phyloP scores from a whole-genome alignment of 2,888 invertebrate species.

The Leptinotarsa peninsularis region DNA sequence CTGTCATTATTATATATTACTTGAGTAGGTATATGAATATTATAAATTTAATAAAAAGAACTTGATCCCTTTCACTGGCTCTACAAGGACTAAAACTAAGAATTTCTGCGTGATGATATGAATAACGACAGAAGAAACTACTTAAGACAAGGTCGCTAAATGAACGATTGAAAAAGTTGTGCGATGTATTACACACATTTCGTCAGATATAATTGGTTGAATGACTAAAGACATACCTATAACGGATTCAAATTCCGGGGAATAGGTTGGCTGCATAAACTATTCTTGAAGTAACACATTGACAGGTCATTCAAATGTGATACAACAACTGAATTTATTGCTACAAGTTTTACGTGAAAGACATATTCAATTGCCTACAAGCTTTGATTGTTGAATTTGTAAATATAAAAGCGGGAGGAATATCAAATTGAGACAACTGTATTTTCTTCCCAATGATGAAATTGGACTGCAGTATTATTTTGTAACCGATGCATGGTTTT shows the following conservation, averaged over 20 bases:
- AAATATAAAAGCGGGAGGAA: not conserved
- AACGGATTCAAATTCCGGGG: conserved; percentile 24
- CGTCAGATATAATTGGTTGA: not conserved
- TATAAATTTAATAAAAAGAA: not conserved
- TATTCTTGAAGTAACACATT: conserved; percentile 12
- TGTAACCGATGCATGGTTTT: too few relatives aligned
- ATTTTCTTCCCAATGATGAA: too few relatives aligned
- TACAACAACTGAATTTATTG: conserved; percentile 25
- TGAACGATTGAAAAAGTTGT: conserved; percentile 5
- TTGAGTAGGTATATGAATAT: not conserved
- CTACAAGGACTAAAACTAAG: not conserved
- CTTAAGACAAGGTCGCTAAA: not conserved
- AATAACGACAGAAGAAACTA: not conserved
- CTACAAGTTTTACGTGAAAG: conserved; percentile 23
- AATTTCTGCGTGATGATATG: conserved; percentile 10
- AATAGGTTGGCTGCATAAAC: conserved; percentile 18
- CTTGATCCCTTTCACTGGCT: conserved; percentile 3
- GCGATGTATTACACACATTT: conserved; percentile 4
- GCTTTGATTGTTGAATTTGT: not conserved
- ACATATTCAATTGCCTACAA: not conserved
- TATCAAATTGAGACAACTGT: not conserved
- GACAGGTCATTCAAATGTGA: conserved; percentile 18
- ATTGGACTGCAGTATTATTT: too few relatives aligned
- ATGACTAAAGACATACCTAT: conserved; percentile 3
- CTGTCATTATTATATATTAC: conserved; percentile 1